A percentile compares a stretch with the other conserved stretches of the same genome.
Conservation (phyloP, 2,113 vertebrate genomes). For the Colius striatus region DNA sequence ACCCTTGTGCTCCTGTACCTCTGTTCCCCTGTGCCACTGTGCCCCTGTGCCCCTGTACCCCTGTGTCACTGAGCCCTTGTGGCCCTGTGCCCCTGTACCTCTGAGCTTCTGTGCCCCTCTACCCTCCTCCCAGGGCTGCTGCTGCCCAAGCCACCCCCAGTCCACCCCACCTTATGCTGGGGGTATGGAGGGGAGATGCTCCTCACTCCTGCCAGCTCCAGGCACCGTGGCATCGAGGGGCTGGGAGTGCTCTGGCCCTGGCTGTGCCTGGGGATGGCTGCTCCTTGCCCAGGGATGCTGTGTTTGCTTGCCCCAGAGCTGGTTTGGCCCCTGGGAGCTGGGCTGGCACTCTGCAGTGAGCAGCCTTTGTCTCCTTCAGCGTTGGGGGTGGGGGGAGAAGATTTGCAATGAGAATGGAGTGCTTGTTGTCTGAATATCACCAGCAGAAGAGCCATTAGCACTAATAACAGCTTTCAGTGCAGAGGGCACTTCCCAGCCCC, state of each 20-base stretch:
- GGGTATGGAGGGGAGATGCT: background rate
- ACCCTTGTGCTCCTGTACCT: too few relatives aligned
- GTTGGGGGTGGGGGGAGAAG: background rate
- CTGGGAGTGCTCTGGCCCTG: background rate
- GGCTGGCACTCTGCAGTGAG: background rate
- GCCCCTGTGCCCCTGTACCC: too few relatives aligned
- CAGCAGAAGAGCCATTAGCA: constrained; percentile 47
- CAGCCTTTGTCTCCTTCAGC: background rate
- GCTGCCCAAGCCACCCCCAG: background rate
- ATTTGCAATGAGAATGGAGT: background rate
- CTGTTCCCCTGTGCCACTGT: too few relatives aligned
- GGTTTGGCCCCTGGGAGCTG: background rate
- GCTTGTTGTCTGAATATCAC: background rate
- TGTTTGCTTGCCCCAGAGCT: background rate
- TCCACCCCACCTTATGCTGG: background rate
- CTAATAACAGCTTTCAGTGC: constrained; percentile 53
- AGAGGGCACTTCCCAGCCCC: constrained; percentile 38
- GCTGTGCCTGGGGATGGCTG: background rate
- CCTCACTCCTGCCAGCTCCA: background rate
- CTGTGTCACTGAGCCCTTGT: too few relatives aligned
- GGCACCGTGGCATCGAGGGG: too few relatives aligned
- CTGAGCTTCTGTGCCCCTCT: too few relatives aligned
- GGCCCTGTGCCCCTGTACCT: too few relatives aligned
- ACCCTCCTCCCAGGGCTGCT: too few relatives aligned
- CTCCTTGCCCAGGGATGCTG: background rate